A percentile compares a stretch with the other conserved stretches of the same genome.
Evolutionary conservation across 2,888 invertebrate species (phyloP).

Genomic region (Luffia ferchaultella): DNA sequence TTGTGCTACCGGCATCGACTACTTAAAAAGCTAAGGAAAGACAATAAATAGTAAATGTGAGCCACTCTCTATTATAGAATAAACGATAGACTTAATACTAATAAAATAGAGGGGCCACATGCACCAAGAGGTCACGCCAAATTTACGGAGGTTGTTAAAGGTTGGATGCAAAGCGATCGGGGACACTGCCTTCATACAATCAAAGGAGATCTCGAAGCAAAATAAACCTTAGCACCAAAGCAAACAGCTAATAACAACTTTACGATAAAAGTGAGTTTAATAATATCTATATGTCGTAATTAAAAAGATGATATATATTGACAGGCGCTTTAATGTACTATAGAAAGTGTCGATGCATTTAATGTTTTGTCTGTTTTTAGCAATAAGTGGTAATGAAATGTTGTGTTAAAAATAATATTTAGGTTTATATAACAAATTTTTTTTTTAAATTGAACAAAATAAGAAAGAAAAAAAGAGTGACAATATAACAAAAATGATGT

Average conservation of each 20-base stretch:
- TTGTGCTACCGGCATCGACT: not conserved
- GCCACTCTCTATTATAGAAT: not conserved
- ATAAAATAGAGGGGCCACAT: constrained; percentile 35
- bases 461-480: too few species aligned
- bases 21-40: not conserved
- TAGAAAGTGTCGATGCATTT: too few species aligned
- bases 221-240: constrained; percentile 33
- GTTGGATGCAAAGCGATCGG: constrained; percentile 65
- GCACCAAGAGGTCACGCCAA: constrained; percentile 69
- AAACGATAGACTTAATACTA: not conserved
- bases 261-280: constrained; percentile 4
- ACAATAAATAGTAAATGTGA: not conserved
- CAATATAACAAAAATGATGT: too few species aligned
- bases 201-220: constrained; percentile 53
- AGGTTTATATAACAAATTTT: too few species aligned
- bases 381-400: too few species aligned
- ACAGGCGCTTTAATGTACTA: too few species aligned
- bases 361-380: too few species aligned
- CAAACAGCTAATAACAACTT: constrained; percentile 24
- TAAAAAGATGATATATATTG: too few species aligned
- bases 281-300: too few species aligned
- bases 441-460: too few species aligned
- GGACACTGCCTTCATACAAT: constrained; percentile 66
- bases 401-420: too few species aligned
- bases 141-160: constrained; percentile 40